Evolutionary conservation across 2,113 vertebrate species (phyloP), one percentile per base, ranked within the genome.

Genomic region (Plectropomus leopardus): DNA sequence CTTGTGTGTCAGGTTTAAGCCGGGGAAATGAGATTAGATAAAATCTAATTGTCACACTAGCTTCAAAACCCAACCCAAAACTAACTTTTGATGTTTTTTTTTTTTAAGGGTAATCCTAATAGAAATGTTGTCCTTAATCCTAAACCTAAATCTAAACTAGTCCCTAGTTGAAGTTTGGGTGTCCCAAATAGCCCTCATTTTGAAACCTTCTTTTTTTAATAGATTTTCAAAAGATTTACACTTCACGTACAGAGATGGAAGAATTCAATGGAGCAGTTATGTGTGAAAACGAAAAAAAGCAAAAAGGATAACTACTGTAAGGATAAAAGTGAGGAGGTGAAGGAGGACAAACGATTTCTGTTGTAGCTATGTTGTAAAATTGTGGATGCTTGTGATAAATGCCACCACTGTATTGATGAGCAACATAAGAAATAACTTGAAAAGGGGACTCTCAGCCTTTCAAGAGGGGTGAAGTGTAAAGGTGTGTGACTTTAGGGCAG

Each of bases 401-500:
- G 16, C 51, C 15, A 66, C 21, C 21, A 7, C 45, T 61, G 30
- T 45, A n/a, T 66, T 61, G 19, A 36, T 44, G 4, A 23, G 9
- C 59, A 57, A 47, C 23, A 72, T 50, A 72, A 68, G 30, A 28
- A 44, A 59, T 5, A 4, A n/a, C 16, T 75, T 10, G 24, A 67
- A 51, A 23, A n/a, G 13, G 51, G 21, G 13, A 48, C 21, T n/a
- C 72, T 15, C 36, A 63, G 48, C 67, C 47, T 86, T 44, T 72
- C 7, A 57, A 59, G 54, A 60, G 32, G 24, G 34, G 21, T 14
- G 2, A 34, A 72, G 71, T 55, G 55, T 67, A 61, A 86, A 85
- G 60, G 82, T 70, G 61, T 15, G 47, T 0, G 54, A 57, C 54
- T 75, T 79, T 34, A 51, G 55, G 71, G 80, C 65, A 78, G 26